Evolutionary conservation across 2,797 vertebrate species (phyloP).

Genomic region (Tadarida brasiliensis): DNA sequence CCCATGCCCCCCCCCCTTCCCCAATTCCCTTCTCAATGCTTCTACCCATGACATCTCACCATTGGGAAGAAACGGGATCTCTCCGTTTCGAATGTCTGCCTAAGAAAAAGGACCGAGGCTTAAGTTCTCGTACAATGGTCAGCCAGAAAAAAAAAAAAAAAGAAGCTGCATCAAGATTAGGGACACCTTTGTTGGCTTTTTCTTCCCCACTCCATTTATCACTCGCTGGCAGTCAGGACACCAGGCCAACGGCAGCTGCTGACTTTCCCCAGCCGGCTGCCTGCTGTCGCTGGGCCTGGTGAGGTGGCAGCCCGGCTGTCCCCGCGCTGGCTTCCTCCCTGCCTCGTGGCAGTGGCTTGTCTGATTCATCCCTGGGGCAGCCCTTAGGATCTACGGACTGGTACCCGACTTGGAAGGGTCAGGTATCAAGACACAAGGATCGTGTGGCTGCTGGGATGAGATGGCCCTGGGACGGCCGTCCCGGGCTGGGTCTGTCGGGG

Average conservation of each 20-base stretch:
- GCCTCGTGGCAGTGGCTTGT: conserved; percentile 37
- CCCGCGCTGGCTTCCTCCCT: conserved; percentile 51
- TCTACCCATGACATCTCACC: conserved; percentile 62
- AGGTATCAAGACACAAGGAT: conserved; percentile 61
- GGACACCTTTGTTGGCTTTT: conserved; percentile 74
- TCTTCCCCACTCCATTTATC: conserved; percentile 77
- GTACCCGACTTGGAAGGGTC: conserved; percentile 34
- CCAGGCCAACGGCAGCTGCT: conserved; percentile 79
- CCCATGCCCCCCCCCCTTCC: not conserved
- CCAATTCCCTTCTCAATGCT: not conserved
- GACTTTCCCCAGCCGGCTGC: conserved; percentile 80
- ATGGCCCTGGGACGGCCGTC: not conserved
- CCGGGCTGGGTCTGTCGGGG: not conserved
- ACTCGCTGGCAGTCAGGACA: conserved; percentile 66
- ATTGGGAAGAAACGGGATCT: conserved; percentile 78
- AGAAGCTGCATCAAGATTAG: conserved; percentile 78
- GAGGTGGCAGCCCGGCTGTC: conserved; percentile 49
- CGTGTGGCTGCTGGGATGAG: conserved; percentile 49
- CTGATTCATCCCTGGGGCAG: not conserved
- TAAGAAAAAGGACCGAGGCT: conserved; percentile 72
- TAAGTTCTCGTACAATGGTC: conserved; percentile 72
- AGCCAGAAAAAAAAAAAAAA: conserved; percentile 65
- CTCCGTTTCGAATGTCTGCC: conserved; percentile 78
- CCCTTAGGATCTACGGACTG: conserved; percentile 5
- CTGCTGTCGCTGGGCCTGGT: conserved; percentile 78